Evolutionary conservation across 2,888 invertebrate genomes (phyloP).

Genomic region (Dryobotodes eremita): DNA sequence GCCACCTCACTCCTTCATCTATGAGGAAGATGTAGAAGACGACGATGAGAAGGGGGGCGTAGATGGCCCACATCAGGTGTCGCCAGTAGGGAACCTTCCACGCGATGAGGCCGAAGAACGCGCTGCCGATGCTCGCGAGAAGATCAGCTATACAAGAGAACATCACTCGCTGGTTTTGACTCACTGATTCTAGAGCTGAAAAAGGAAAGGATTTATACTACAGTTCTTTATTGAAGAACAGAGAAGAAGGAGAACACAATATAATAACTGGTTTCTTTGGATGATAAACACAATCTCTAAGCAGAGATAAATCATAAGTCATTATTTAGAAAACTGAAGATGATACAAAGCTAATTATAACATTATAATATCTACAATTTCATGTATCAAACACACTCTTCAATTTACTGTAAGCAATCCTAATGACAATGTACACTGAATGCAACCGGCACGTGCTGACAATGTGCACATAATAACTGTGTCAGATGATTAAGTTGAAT

Average conservation of each 20-base stretch:
- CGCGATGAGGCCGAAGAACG: slow-evolving; percentile 93
- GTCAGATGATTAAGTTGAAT: slow-evolving; percentile 7
- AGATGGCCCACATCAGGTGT: slow-evolving; percentile 92
- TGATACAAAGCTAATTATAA: background rate
- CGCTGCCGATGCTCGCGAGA: slow-evolving; percentile 91
- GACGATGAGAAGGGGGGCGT: slow-evolving; percentile 93
- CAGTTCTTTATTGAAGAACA: background rate
- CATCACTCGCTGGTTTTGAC: slow-evolving; percentile 84
- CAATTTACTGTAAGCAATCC: slow-evolving; percentile 12
- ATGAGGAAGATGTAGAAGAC: slow-evolving; percentile 93
- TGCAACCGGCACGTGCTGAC: slow-evolving; percentile 23
- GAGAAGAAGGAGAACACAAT: background rate
- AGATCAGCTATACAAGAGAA: slow-evolving; percentile 86
- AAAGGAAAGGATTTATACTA: slow-evolving; percentile 13
- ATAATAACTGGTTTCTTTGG: background rate
- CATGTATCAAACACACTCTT: background rate
- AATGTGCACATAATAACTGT: slow-evolving; percentile 18
- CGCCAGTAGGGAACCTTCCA: slow-evolving; percentile 94
- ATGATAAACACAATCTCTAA: background rate
- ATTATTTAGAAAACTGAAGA: background rate
- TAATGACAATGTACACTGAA: slow-evolving; percentile 1
- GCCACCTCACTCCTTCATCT: slow-evolving; percentile 95
- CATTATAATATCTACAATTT: background rate
- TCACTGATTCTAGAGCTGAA: slow-evolving; percentile 85
- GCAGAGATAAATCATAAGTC: background rate